A percentile compares a stretch with the other conserved stretches of the same genome.
These are phyloP conservation scores for Dallia pectoralis DNA, from an alignment of 2,797 vertebrate species.

Conservation along the genomic window DNA sequence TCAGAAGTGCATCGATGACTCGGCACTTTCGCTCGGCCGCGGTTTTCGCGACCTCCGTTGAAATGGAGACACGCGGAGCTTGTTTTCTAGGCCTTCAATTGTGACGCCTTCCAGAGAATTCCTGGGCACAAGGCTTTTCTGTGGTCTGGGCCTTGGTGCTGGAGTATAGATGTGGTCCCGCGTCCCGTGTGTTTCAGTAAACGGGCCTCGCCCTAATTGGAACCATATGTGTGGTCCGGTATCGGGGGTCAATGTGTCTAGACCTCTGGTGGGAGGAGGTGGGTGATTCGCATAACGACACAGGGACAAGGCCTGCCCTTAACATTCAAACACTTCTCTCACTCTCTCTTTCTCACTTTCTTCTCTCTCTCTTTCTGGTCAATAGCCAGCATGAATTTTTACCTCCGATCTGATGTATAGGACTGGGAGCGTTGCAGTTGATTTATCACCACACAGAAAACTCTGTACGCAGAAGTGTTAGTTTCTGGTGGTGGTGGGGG, in stretches of 20 bases:
- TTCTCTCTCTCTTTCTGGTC: background rate
- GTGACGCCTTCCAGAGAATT: conserved; percentile 26
- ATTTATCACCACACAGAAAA: conserved; percentile 56
- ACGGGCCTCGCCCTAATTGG: conserved; percentile 26
- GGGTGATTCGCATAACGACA: background rate
- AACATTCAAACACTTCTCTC: background rate
- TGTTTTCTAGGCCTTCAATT: conserved; percentile 17
- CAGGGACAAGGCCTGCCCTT: background rate
- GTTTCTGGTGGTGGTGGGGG: conserved; percentile 43
- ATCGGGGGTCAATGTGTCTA: background rate
- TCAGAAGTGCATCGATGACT: conserved; percentile 36
- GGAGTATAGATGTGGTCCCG: conserved; percentile 35
- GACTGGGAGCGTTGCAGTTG: conserved; percentile 33
- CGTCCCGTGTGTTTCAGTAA: conserved; percentile 51
- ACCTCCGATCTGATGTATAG: conserved; percentile 21
- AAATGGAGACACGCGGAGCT: conserved; percentile 21
- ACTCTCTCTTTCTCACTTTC: background rate
- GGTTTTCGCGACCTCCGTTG: conserved; percentile 20
- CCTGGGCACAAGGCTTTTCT: conserved; percentile 24
- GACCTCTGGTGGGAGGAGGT: background rate
- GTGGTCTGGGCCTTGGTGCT: conserved; percentile 27
- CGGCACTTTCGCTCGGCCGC: conserved; percentile 49
- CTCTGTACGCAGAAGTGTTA: conserved; percentile 43
- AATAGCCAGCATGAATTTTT: background rate
- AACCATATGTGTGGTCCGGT: conserved; percentile 5